phyloP scores from a whole-genome alignment of 2,888 invertebrate species.

The Electrophaes corylata region DNA sequence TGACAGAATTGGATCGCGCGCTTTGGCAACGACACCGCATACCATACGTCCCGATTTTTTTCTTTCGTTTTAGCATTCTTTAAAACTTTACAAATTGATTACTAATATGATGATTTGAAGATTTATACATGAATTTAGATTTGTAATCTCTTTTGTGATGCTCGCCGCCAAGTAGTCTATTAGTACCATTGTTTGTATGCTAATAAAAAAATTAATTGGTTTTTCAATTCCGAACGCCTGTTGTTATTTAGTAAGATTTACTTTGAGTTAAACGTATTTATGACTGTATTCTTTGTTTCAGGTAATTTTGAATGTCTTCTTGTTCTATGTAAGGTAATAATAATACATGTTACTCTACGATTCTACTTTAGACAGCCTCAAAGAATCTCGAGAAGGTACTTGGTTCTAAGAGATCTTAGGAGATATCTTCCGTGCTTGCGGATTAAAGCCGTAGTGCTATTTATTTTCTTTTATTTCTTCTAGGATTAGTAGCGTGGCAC shows the following conservation, averaged over 20 bases:
- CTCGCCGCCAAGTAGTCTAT: conserved; percentile 32
- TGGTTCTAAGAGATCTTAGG: too few species aligned
- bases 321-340: too few species aligned
- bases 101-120: conserved; percentile 38
- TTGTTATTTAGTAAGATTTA: background rate
- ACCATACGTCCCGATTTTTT: conserved; percentile 43
- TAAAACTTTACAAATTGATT: conserved; percentile 45
- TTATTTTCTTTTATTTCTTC: too few species aligned
- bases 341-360: too few species aligned
- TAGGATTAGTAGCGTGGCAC: too few species aligned
- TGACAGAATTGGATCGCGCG: conserved; percentile 76
- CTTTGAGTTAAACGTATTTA: conserved; percentile 1
- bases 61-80: conserved; percentile 27
- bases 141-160: conserved; percentile 27
- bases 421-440: too few species aligned
- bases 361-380: too few species aligned
- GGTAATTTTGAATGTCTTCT: conserved; percentile 22
- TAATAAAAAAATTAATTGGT: conserved; percentile 9
- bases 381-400: too few species aligned
- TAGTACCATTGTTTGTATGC: conserved; percentile 21
- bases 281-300: conserved; percentile 30
- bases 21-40: conserved; percentile 57
- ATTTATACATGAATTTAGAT: conserved; percentile 35
- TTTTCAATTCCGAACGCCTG: conserved; percentile 9
- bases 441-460: too few species aligned